Evolutionary conservation across 53 echinoderm and acorn worm genomes (phyloP), one percentile per base, ranked within the genome.

Genomic region (Paelopatides confundens): DNA sequence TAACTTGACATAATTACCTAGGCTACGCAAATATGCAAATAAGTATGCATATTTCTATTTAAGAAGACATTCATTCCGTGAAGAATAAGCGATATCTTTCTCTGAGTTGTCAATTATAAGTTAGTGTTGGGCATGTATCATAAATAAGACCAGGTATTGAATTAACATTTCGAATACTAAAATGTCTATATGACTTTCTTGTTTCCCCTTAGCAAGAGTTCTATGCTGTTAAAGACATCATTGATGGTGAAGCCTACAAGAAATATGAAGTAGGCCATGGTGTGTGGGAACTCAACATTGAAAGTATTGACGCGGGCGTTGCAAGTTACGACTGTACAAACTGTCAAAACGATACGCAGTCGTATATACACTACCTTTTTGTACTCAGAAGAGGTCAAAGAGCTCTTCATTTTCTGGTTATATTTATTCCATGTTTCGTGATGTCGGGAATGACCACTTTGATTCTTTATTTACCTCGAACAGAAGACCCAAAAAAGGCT

Each of bases 151-250:
- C n/a, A n/a, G n/a, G n/a, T n/a, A n/a, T n/a, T n/a, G n/a, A n/a
- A n/a, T n/a, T n/a, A n/a, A n/a, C n/a, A n/a, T n/a, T n/a, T n/a
- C n/a, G n/a, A n/a, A n/a, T n/a, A n/a, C n/a, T n/a, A n/a, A n/a
- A n/a, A n/a, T n/a, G n/a, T n/a, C n/a, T n/a, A n/a, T n/a, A n/a
- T n/a, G n/a, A n/a, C n/a, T n/a, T n/a, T n/a, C n/a, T n/a, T n/a
- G n/a, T n/a, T n/a, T n/a, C n/a, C n/a, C n/a, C n/a, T n/a, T n/a
- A 67, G 67, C 67, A 67, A 67, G 15, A 31, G 6, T 67, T 67
- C 31, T 67, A 26, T 8, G 31, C 11, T 15, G 13, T 67, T 17
- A 34, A 26, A 7, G 67, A 67, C 34, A 31, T 67, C 67, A 67
- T 67, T 7, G 34, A 67, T 14, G 15, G 31, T 30, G 32, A 67